These are phyloP conservation scores for Sylvia atricapilla DNA, from an alignment of 2,113 vertebrate species.

Conservation along the genomic window DNA sequence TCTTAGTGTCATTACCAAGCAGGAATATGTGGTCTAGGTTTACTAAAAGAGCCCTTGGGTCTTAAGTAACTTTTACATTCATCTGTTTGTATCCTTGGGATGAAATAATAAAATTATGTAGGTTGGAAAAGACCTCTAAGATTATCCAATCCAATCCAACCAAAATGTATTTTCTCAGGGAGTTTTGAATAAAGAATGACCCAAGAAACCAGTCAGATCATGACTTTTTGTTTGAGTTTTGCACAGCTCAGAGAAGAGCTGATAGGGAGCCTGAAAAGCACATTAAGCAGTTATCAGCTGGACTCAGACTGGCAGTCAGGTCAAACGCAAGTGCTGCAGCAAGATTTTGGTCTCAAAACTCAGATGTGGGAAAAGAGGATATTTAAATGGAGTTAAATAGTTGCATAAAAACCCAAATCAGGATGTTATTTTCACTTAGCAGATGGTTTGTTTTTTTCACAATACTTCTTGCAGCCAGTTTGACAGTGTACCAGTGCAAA, in stretches of 20 bases:
- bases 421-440: neutral
- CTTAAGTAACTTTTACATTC: neutral
- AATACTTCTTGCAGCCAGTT: neutral
- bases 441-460: neutral
- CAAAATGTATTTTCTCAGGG: neutral
- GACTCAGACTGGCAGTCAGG: neutral
- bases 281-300: neutral
- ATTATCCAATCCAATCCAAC: neutral
- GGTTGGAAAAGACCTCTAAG: neutral
- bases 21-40: neutral
- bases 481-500: constrained; percentile 50
- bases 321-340: neutral
- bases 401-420: neutral
- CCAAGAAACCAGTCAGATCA: neutral
- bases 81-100: neutral
- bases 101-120: neutral
- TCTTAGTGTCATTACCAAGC: neutral
- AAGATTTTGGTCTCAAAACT: neutral
- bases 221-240: neutral
- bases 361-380: neutral
- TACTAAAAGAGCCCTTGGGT: neutral
- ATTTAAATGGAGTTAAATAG: neutral
- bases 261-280: neutral
- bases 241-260: neutral
- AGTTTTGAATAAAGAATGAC: neutral